A percentile compares a stretch with the other conserved stretches of the same genome.
Conservation (phyloP, 2,113 vertebrate species). For the Charina bottae region DNA sequence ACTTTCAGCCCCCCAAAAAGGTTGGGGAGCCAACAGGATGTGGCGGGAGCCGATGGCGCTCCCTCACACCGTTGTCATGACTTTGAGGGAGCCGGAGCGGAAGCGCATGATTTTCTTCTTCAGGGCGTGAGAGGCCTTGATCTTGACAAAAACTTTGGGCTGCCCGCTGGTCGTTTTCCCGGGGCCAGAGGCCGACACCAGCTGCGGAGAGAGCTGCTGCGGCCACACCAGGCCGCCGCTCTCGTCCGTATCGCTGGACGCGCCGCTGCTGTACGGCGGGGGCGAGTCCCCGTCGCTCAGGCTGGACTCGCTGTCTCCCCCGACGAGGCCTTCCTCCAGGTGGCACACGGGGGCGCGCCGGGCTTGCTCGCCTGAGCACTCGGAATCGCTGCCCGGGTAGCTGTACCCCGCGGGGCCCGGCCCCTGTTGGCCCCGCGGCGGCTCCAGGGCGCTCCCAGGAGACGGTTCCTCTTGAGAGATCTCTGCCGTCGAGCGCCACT, state of each 20-base stretch:
- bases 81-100: constrained; percentile 86
- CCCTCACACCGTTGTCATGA: constrained; percentile 89
- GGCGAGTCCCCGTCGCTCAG: constrained; percentile 81
- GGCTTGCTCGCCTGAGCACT: constrained; percentile 46
- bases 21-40: background rate
- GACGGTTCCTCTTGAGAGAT: constrained; percentile 79
- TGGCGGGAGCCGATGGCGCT: background rate
- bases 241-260: constrained; percentile 85
- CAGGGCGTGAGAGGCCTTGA: constrained; percentile 89
- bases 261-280: constrained; percentile 75
- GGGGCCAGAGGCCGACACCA: constrained; percentile 58
- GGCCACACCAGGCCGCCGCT: constrained; percentile 88
- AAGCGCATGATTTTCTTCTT: constrained; percentile 92
- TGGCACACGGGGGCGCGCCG: constrained; percentile 66
- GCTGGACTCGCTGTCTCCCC: constrained; percentile 76
- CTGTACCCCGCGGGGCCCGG: constrained; percentile 53
- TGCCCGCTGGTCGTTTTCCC: constrained; percentile 57
- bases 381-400: constrained; percentile 69
- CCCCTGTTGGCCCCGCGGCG: constrained; percentile 60
- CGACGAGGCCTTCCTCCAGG: constrained; percentile 54
- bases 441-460: constrained; percentile 48
- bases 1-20: background rate
- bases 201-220: constrained; percentile 81
- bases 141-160: constrained; percentile 87
- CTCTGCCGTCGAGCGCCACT: constrained; percentile 85